These are phyloP conservation scores for Sinohyriopsis cumingii DNA, from an alignment of 2,888 invertebrate species.

Conservation along the genomic window DNA sequence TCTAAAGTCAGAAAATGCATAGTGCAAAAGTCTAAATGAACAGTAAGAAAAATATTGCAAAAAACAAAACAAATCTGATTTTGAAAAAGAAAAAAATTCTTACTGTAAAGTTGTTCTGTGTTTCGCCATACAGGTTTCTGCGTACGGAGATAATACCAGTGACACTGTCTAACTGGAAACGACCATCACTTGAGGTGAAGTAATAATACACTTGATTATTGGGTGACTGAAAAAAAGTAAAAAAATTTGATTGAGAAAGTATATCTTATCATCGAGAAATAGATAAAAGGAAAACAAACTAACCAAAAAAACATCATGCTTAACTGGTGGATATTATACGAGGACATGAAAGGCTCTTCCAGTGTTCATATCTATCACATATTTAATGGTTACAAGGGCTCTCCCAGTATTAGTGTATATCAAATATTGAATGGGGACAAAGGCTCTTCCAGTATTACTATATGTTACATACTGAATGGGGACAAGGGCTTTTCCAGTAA, in stretches of 20 bases:
- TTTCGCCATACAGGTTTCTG: conserved; percentile 39
- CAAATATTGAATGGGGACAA: no score
- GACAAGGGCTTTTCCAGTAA: no score
- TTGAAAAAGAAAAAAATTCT: conserved; percentile 8
- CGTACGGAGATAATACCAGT: conserved; percentile 45
- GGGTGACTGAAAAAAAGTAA: conserved; percentile 42
- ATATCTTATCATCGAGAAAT: not conserved
- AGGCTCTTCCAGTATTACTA: no score
- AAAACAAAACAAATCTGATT: not conserved
- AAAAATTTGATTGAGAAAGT: not conserved
- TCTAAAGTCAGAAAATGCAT: not conserved
- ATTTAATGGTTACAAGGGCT: no score
- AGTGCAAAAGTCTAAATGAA: not conserved
- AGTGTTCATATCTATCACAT: no score
- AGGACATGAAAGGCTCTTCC: no score
- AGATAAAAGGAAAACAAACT: not conserved
- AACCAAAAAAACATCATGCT: no score
- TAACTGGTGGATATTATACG: no score
- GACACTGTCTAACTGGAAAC: conserved; percentile 37
- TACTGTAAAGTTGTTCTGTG: conserved; percentile 33
- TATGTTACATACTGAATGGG: no score
- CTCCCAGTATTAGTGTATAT: no score
- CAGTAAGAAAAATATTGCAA: not conserved
- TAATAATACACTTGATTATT: conserved; percentile 45
- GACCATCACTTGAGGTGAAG: conserved; percentile 17